phyloP scores from a whole-genome alignment of 2,888 invertebrate genomes.

The Drosophila suboccidentalis region DNA sequence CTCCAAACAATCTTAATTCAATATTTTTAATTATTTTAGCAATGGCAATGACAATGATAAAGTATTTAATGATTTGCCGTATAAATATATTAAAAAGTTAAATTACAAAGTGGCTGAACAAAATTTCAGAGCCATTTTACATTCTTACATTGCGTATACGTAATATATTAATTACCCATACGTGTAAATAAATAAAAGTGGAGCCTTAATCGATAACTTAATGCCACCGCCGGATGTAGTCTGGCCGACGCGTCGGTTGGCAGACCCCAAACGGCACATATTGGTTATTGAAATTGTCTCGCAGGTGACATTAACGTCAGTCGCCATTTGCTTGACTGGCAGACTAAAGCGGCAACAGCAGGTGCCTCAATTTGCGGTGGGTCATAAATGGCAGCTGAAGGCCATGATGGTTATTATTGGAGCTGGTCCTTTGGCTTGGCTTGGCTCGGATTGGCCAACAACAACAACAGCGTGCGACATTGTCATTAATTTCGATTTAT shows the following conservation, averaged over 20 bases:
- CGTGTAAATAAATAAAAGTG: constrained; percentile 25
- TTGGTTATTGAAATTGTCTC: constrained; percentile 82
- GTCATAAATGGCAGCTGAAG: constrained; percentile 51
- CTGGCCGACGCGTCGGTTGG: constrained; percentile 23
- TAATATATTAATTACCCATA: constrained; percentile 2
- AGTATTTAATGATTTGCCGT: too few species aligned
- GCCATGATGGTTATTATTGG: constrained; percentile 16
- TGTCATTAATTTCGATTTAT: constrained; percentile 81
- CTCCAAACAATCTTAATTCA: too few species aligned
- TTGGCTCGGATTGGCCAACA: constrained; percentile 23
- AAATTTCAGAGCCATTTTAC: neutral
- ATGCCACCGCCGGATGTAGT: constrained; percentile 39
- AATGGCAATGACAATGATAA: too few species aligned
- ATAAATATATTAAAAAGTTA: neutral
- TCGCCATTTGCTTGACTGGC: constrained; percentile 49
- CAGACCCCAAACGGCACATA: constrained; percentile 65
- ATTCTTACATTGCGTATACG: neutral
- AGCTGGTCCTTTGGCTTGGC: constrained; percentile 19
- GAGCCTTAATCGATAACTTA: constrained; percentile 60
- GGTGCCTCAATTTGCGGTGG: constrained; percentile 71
- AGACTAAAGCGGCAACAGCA: constrained; percentile 43
- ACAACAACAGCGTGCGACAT: constrained; percentile 34
- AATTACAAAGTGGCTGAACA: neutral
- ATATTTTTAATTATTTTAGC: too few species aligned
- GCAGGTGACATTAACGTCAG: constrained; percentile 81